A percentile compares a stretch with the other conserved stretches of the same genome.
Evolutionary conservation across 2,797 vertebrate genomes (phyloP).

Genomic region (Columba guinea): DNA sequence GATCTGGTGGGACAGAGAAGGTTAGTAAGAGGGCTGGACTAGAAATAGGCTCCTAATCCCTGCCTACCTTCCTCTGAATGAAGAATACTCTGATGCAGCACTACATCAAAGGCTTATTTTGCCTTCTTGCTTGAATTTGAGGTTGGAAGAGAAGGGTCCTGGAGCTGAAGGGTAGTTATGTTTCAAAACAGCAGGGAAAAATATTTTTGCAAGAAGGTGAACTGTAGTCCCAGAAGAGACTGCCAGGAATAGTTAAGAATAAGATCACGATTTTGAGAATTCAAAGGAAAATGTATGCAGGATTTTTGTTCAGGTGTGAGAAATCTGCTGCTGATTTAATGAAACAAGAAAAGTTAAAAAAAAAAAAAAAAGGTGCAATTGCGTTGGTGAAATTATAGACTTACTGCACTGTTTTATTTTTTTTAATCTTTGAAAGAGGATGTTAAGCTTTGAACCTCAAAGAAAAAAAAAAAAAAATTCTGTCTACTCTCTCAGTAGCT

Average conservation of each 20-base stretch:
- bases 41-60: background rate
- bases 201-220: background rate
- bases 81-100: background rate
- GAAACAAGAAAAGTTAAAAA: background rate
- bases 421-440: background rate
- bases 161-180: background rate
- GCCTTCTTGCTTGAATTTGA: background rate
- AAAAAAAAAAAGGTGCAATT: background rate
- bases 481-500: background rate
- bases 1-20: background rate
- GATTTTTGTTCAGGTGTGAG: constrained; percentile 18
- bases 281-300: background rate
- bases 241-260: background rate
- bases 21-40: constrained; percentile 6
- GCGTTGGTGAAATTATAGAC: background rate
- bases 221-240: background rate
- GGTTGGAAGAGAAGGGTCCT: background rate
- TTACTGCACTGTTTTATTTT: too few species aligned
- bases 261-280: background rate
- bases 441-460: background rate
- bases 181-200: background rate
- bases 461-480: background rate
- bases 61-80: background rate
- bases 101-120: background rate
- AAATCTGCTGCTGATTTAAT: background rate